These are phyloP conservation scores for Apotomis turbidana DNA, from an alignment of 2,888 invertebrate species.

Conservation along the genomic window DNA sequence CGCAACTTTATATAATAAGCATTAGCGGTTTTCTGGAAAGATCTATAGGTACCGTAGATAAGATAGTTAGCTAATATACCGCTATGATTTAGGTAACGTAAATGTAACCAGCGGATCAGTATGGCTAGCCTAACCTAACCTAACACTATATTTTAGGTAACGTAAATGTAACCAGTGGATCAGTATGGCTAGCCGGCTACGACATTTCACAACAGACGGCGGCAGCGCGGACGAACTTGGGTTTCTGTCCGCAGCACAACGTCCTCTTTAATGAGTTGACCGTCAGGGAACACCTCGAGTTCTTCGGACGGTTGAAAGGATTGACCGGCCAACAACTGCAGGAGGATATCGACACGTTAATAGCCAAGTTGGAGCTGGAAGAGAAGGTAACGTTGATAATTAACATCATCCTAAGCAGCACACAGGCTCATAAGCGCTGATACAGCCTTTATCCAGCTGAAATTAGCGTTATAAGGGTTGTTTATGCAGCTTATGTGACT, in stretches of 20 bases:
- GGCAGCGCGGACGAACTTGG: constrained; percentile 50
- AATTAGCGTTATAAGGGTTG: too few relatives aligned
- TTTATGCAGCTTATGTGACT: too few relatives aligned
- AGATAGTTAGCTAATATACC: too few relatives aligned
- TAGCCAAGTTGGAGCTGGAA: constrained; percentile 85
- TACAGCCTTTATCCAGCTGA: too few relatives aligned
- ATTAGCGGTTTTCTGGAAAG: too few relatives aligned
- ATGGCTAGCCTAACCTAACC: constrained; percentile 74
- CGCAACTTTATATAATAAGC: too few relatives aligned
- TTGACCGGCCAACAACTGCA: constrained; percentile 74
- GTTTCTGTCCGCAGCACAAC: constrained; percentile 91
- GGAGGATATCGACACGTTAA: constrained; percentile 51
- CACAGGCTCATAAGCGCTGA: too few relatives aligned
- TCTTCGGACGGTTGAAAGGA: constrained; percentile 87
- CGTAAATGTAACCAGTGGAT: constrained; percentile 87
- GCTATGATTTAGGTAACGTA: constrained; percentile 55
- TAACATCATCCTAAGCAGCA: too few relatives aligned
- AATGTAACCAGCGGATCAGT: constrained; percentile 88
- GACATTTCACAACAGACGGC: constrained; percentile 86
- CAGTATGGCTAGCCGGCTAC: constrained; percentile 88
- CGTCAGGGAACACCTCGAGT: constrained; percentile 86
- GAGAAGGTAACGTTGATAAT: constrained; percentile 79
- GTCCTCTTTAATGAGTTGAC: constrained; percentile 88
- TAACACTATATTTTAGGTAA: constrained; percentile 75
- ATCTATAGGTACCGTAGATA: too few relatives aligned